phyloP scores from a whole-genome alignment of 2,797 vertebrate species.

The Hozukius guyotensis region DNA sequence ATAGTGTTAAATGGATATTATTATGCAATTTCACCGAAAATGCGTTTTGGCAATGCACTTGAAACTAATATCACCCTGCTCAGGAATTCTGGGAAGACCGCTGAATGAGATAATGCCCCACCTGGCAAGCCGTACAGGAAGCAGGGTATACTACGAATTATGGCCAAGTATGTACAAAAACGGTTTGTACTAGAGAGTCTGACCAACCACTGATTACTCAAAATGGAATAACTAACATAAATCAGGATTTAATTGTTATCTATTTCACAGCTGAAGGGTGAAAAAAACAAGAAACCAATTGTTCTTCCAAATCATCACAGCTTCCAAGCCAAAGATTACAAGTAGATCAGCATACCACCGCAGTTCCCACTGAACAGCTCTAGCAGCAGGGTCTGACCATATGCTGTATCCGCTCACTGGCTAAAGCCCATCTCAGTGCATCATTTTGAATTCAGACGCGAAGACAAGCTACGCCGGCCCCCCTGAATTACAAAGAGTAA shows the following conservation, averaged over 20 bases:
- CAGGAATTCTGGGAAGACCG: background rate
- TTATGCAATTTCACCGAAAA: background rate
- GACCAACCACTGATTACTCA: background rate
- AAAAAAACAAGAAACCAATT: conserved; percentile 1
- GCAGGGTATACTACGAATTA: background rate
- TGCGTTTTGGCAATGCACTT: background rate
- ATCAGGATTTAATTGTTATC: background rate
- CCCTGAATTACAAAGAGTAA: conserved; percentile 27
- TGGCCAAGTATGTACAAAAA: background rate
- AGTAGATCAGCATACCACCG: conserved; percentile 7
- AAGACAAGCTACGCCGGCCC: background rate
- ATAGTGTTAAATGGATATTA: background rate
- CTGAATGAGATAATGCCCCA: background rate
- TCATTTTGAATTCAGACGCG: conserved; percentile 38
- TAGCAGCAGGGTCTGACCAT: background rate
- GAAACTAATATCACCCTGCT: background rate
- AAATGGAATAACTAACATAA: background rate
- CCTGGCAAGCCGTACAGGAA: background rate
- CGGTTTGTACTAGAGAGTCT: background rate
- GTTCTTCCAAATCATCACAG: background rate
- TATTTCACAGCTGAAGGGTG: background rate
- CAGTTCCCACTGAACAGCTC: background rate
- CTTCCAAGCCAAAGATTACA: conserved; percentile 39
- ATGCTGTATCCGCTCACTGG: conserved; percentile 7
- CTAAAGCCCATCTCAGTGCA: conserved; percentile 1